Conservation (phyloP, 2,113 vertebrate species). For the Mormyrus iriodes region DNA sequence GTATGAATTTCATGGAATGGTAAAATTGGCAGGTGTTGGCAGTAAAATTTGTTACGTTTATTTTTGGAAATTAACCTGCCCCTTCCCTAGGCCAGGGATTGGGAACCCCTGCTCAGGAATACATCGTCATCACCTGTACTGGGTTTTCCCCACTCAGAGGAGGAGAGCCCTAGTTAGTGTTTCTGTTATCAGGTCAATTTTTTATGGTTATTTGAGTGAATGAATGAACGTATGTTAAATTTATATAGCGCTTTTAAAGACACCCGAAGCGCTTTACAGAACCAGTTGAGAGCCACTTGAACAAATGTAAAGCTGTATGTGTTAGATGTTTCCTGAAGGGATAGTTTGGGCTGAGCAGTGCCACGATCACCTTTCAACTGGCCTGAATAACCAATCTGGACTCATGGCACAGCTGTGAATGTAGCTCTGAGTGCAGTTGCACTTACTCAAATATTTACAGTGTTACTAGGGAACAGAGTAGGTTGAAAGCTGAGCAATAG, state of each 20-base stretch:
- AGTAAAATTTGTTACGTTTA: neutral
- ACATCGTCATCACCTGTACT: neutral
- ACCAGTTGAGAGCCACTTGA: too few relatives aligned
- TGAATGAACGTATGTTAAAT: neutral
- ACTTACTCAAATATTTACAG: neutral
- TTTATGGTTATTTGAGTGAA: neutral
- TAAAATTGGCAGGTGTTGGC: neutral
- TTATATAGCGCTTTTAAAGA: neutral
- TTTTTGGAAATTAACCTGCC: neutral
- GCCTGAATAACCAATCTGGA: neutral
- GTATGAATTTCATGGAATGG: neutral
- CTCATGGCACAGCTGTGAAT: neutral
- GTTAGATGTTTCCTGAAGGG: neutral
- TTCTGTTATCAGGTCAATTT: neutral
- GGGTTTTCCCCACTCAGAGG: neutral
- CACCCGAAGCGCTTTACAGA: too few relatives aligned
- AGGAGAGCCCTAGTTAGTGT: neutral
- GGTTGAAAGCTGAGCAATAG: neutral
- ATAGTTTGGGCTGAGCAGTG: neutral
- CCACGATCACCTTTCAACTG: neutral
- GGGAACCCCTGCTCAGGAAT: neutral
- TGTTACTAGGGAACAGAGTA: neutral
- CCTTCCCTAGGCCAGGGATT: neutral
- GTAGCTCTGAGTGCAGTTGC: neutral
- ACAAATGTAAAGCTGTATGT: too few relatives aligned